A percentile compares a stretch with the other conserved stretches of the same genome.
These are phyloP conservation scores for Lordiphosa clarofinis DNA, from an alignment of 1,140 invertebrate species.

Conservation along the genomic window DNA sequence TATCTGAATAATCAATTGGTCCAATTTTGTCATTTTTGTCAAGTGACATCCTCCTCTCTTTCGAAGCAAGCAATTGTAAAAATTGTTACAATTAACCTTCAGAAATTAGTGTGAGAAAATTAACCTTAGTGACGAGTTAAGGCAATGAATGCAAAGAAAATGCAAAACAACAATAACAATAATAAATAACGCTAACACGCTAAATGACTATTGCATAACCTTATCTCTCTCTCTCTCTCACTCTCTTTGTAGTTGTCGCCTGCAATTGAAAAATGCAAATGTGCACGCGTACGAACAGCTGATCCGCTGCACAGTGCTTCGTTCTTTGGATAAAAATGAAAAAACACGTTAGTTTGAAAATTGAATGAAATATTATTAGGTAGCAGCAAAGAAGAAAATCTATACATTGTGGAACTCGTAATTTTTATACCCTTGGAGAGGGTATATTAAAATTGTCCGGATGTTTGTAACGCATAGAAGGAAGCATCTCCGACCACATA, in stretches of 20 bases:
- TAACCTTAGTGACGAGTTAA: conserved; percentile 68
- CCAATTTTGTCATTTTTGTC: too few relatives aligned
- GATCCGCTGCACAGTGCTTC: neutral
- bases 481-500: too few relatives aligned
- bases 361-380: too few relatives aligned
- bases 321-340: too few relatives aligned
- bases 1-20: too few relatives aligned
- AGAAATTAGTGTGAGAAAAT: conserved; percentile 70
- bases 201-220: conserved; percentile 71
- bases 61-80: neutral
- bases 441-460: too few relatives aligned
- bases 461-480: too few relatives aligned
- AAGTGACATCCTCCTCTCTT: too few relatives aligned
- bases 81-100: conserved; percentile 62
- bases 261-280: conserved; percentile 64
- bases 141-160: conserved; percentile 25
- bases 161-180: conserved; percentile 31
- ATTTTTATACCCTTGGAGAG: too few relatives aligned
- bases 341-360: too few relatives aligned
- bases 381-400: too few relatives aligned
- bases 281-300: conserved; percentile 53
- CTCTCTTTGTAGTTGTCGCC: conserved; percentile 9
- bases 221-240: conserved; percentile 17
- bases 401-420: too few relatives aligned
- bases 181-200: conserved; percentile 56